Base-by-base conservation (phyloP, 2,113 vertebrate species). In the Herpetotheres cachinnans region DNA sequence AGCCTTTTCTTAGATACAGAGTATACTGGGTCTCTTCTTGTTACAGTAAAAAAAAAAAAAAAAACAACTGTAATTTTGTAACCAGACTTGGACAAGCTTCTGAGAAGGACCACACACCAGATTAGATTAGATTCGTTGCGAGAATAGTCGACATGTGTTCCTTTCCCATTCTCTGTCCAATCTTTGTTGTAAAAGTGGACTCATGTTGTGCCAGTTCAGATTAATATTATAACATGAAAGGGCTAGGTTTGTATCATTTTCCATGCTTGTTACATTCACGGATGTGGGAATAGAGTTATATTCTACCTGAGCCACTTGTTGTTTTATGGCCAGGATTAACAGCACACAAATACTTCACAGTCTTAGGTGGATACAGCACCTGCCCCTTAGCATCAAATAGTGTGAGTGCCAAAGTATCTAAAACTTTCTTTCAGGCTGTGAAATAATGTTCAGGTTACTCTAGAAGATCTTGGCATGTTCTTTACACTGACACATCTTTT, bases 151-250 rank as follows among this genome's bases (percentile, higher is more conserved):
- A 96, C 94, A 86, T 92, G 89, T 92, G 93, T 85, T 96, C 77
- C 79, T 76, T 96, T 95, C 91, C 93, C 76, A 81, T 94, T 97
- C 94, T 90, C 85, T 77, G 67, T 59, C 93, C 89, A 82, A 95
- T 87, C 93, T 95, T 94, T 96, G 87, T 92, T 95, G 87, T 70
- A 81, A 82, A 85, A 97, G 52, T 38, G 61, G 94, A 97, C 93
- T 97, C 83, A 97, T 96, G 95, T 93, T 88, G 89, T 95, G 97
- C 97, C 96, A 96, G 77, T 95, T 96, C 80, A 93, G 96, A 97
- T 96, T 91, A 96, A 95, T 90, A 95, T 81, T 91, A 91, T 84
- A 93, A 95, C 96, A 97, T 95, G 95, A 97, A 98, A 98, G 87
- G 81, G 27, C 42, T 77, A 76, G 82, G 42, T 84, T 79, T 94